These are phyloP conservation scores for Hypsibius dujardini DNA, from an alignment of 1,140 invertebrate genomes.

Conservation along the genomic window DNA sequence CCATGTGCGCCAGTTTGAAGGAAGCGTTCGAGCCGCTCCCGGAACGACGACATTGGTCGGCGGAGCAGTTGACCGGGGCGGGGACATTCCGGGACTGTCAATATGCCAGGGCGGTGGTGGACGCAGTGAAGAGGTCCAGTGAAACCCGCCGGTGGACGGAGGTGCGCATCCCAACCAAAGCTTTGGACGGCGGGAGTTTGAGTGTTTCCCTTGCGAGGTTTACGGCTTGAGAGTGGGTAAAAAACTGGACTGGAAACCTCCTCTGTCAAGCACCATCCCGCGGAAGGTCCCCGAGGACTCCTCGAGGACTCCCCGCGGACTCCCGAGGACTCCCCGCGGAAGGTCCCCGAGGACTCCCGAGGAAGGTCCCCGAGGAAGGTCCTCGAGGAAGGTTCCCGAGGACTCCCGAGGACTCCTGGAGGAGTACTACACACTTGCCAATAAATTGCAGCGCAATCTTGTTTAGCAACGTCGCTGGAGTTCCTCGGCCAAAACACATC, in stretches of 20 bases:
- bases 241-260: background rate
- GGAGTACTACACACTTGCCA: no score
- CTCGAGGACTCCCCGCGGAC: no score
- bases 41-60: background rate
- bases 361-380: no score
- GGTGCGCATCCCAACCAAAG: background rate
- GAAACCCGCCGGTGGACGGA: conserved; percentile 12
- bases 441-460: no score
- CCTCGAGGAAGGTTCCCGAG: no score
- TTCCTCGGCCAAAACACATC: background rate
- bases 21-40: background rate
- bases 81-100: background rate
- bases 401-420: no score
- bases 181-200: background rate
- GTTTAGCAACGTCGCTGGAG: background rate
- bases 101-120: background rate
- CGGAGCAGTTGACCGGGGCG: background rate
- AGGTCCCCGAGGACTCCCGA: no score
- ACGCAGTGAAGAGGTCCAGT: background rate
- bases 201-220: background rate
- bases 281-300: no score
- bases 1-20: background rate
- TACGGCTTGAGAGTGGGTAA: background rate
- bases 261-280: background rate
- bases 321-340: no score